Percentiles rank a stretch among this genome's conserved stretches.
These are phyloP conservation scores for Gobius niger DNA, from an alignment of 2,113 vertebrate species.

Conservation along the genomic window DNA sequence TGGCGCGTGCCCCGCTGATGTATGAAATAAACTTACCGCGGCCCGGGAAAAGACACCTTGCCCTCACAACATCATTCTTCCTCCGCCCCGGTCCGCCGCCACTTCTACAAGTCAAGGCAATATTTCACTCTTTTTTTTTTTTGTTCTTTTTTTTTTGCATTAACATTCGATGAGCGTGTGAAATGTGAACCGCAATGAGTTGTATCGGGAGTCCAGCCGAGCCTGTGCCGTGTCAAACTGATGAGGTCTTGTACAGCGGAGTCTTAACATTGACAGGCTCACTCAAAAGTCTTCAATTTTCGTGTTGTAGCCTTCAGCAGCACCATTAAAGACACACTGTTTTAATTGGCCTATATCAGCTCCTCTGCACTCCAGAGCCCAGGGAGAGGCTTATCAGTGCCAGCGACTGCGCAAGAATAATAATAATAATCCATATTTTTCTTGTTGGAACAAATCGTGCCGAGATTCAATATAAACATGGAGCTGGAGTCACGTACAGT, in stretches of 20 bases:
- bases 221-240: slow-evolving; percentile 35
- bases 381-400: slow-evolving; percentile 28
- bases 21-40: slow-evolving; percentile 62
- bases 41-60: slow-evolving; percentile 51
- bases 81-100: slow-evolving; percentile 30
- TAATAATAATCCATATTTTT: slow-evolving; percentile 19
- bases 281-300: slow-evolving; percentile 3
- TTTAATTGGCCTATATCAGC: slow-evolving; percentile 36
- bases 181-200: slow-evolving; percentile 55
- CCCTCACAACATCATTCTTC: slow-evolving; percentile 60
- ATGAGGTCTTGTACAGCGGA: slow-evolving; percentile 3
- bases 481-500: slow-evolving; percentile 10
- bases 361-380: slow-evolving; percentile 21
- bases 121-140: slow-evolving; percentile 45
- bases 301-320: not conserved
- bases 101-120: slow-evolving; percentile 25
- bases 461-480: slow-evolving; percentile 23
- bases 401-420: slow-evolving; percentile 1
- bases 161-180: slow-evolving; percentile 54
- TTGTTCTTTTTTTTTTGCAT: slow-evolving; percentile 14
- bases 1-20: slow-evolving; percentile 65
- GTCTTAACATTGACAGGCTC: slow-evolving; percentile 6
- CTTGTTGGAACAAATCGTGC: slow-evolving; percentile 11
- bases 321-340: slow-evolving; percentile 8
- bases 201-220: slow-evolving; percentile 39